Evolutionary conservation across 1,140 invertebrate genomes (phyloP), one percentile per base, ranked within the genome.

Genomic region (Cotesia chilonis): DNA sequence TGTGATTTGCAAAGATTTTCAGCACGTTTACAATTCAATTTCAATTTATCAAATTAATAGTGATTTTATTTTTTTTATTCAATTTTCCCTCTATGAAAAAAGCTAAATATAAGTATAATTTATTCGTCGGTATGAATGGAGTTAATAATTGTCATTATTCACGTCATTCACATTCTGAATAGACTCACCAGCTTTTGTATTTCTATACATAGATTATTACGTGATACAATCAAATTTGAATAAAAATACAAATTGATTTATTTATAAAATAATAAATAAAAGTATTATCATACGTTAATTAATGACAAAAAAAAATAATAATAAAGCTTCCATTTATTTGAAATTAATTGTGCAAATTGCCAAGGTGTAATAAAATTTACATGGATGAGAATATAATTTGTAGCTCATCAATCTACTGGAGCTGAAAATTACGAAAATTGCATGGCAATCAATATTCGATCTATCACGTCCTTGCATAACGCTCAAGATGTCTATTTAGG

Each of bases 1-100:
- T 74, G 76, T 79, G 74, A 78, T 76, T 78, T 70, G 68, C 52
- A 63, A 52, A 47, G 66, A 74, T 76, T 67, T 71, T 64, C 57
- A 35, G 36, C 65, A 57, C n/a, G 54, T n/a, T 60, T 41, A 12
- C 5, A 28, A 28, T 37, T 14, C 2, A 35, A 10, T 37, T 37
- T 37, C n/a, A 9, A 9, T 63, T 38, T n/a, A n/a, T 63, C 37
- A 5, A 37, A n/a, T 63, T 37, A 37, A 47, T 4, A 3, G 1
- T 41, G 38, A 4, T 41, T 41, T 41, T 41, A 41, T 7, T 7
- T 10, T 10, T 47, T 10, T 41, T 41, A 7, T 7, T 41, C 9
- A 6, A 47, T 47, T 47, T 47, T 47, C 0, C 10, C 10, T 47
- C 5, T 47, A 6, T 10, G 10, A 5, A 6, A 6, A 47, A 47